Percentiles rank a stretch among this genome's conserved stretches.
Evolutionary conservation across 2,113 vertebrate species (phyloP).

Genomic region (Eulacestoma nigropectus): DNA sequence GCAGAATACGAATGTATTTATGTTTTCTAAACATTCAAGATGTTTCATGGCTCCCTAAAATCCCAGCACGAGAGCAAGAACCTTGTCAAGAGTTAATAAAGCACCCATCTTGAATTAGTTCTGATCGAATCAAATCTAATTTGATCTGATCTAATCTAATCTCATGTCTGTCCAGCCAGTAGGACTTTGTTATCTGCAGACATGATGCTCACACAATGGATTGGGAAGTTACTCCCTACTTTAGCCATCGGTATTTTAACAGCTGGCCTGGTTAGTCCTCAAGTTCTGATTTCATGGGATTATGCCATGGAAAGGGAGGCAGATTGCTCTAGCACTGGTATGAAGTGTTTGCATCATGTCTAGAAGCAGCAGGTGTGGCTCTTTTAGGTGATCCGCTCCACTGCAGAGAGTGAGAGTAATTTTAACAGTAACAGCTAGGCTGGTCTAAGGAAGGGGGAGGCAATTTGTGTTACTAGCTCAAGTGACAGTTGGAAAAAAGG

Average conservation of each 20-base stretch:
- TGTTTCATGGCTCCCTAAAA: neutral
- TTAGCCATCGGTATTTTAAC: neutral
- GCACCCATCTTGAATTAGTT: neutral
- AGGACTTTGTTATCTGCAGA: neutral
- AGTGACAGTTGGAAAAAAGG: neutral
- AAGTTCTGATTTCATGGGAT: neutral
- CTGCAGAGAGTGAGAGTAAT: neutral
- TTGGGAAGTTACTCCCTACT: neutral
- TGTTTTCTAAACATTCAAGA: neutral
- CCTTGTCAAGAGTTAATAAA: neutral
- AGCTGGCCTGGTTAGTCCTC: neutral
- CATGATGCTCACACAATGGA: neutral
- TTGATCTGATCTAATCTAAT: constrained; percentile 18
- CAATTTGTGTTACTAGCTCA: neutral
- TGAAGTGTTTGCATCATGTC: neutral
- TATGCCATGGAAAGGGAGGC: neutral
- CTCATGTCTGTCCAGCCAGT: neutral
- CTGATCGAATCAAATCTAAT: constrained; percentile 36
- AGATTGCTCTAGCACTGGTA: neutral
- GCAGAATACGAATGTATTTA: constrained; percentile 7
- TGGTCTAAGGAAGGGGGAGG: neutral
- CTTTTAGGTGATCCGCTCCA: neutral
- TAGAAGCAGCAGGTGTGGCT: neutral
- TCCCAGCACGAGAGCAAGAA: neutral
- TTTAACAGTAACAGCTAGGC: neutral